These are phyloP conservation scores for Diabrotica undecimpunctata DNA, from an alignment of 1,140 invertebrate genomes.

Conservation along the genomic window DNA sequence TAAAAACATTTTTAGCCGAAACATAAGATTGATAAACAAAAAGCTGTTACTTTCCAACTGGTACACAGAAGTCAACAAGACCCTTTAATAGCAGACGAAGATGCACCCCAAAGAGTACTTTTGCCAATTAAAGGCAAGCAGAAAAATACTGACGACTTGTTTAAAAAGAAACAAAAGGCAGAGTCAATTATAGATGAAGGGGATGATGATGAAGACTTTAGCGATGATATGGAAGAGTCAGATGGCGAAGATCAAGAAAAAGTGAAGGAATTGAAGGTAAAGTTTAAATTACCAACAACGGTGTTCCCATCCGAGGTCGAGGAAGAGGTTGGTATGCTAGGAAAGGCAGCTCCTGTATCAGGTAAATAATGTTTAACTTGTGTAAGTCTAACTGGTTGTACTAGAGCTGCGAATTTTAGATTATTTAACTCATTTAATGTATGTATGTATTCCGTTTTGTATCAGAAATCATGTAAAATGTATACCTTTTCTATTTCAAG, in stretches of 20 bases:
- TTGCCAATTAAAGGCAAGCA: slow-evolving; percentile 55
- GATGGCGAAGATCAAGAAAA: slow-evolving; percentile 46
- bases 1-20: slow-evolving; percentile 30
- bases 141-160: slow-evolving; percentile 32
- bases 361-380: slow-evolving; percentile 49
- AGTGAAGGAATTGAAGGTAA: slow-evolving; percentile 39
- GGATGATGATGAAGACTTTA: slow-evolving; percentile 89
- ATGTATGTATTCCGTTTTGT: too few relatives aligned
- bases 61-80: slow-evolving; percentile 91
- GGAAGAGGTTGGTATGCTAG: slow-evolving; percentile 84
- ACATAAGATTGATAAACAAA: slow-evolving; percentile 83
- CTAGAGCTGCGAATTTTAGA: too few relatives aligned
- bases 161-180: neutral
- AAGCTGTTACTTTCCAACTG: slow-evolving; percentile 85
- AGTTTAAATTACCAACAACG: slow-evolving; percentile 77
- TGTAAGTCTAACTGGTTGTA: too few relatives aligned
- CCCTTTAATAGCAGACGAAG: slow-evolving; percentile 84
- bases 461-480: too few relatives aligned
- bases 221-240: slow-evolving; percentile 73
- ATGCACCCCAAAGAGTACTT: slow-evolving; percentile 81
- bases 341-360: slow-evolving; percentile 75
- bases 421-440: too few relatives aligned
- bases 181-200: slow-evolving; percentile 67
- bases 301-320: slow-evolving; percentile 88
- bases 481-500: too few relatives aligned